Evolutionary conservation across 1,140 invertebrate species (phyloP).

Genomic region (Tetramorium parvispinum): DNA sequence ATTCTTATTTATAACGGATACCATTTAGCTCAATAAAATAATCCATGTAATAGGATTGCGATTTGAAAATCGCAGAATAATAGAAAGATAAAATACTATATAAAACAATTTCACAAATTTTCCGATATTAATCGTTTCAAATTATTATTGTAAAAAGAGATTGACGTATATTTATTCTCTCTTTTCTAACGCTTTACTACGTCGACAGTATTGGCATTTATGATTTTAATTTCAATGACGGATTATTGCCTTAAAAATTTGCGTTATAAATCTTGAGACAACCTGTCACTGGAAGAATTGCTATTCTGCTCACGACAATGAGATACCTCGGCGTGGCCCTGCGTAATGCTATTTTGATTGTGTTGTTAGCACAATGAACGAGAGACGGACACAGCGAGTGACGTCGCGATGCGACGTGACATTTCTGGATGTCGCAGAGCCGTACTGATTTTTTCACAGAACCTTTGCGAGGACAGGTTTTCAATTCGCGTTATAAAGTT

Average conservation of each 20-base stretch:
- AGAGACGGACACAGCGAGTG: slow-evolving; percentile 35
- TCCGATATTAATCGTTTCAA: neutral
- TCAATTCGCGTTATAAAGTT: neutral
- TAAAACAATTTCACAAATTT: neutral
- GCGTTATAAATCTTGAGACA: neutral
- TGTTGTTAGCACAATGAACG: slow-evolving; percentile 70
- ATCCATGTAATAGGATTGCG: neutral
- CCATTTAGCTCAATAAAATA: slow-evolving; percentile 16
- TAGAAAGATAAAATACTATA: neutral
- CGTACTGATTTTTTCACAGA: neutral
- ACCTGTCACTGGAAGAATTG: neutral
- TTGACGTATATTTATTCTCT: neutral
- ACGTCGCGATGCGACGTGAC: slow-evolving; percentile 27
- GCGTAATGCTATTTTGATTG: slow-evolving; percentile 71
- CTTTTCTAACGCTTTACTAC: neutral
- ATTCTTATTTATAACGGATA: slow-evolving; percentile 40
- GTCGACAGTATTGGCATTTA: neutral
- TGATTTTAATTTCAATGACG: neutral
- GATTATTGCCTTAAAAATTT: neutral
- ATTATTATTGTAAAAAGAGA: neutral
- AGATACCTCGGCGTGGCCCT: slow-evolving; percentile 44
- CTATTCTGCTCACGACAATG: neutral
- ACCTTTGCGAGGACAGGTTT: neutral
- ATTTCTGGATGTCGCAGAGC: slow-evolving; percentile 14
- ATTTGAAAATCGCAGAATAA: neutral